Conservation (phyloP, 2,113 vertebrate species). For the Coracopsis vasa region DNA sequence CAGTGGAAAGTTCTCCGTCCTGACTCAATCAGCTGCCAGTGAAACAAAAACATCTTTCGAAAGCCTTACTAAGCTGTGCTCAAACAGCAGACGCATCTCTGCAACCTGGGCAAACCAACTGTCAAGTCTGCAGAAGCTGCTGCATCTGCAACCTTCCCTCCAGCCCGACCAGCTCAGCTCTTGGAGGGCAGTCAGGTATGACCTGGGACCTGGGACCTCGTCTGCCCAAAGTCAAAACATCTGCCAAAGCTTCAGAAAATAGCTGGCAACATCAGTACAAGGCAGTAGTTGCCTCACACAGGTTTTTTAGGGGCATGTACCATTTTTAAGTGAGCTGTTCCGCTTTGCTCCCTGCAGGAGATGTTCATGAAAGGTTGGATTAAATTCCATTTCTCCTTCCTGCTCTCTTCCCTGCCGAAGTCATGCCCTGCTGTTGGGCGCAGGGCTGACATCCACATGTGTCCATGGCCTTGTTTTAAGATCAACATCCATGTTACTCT, state of each 20-base stretch:
- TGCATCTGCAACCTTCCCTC: not conserved
- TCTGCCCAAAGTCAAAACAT: not conserved
- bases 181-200: rapidly evolving
- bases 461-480: not conserved
- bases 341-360: not conserved
- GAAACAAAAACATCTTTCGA: not conserved
- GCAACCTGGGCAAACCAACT: not conserved
- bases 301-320: not conserved
- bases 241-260: not conserved
- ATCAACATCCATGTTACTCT: not conserved
- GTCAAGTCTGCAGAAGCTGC: not conserved
- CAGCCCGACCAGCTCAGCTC: not conserved
- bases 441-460: rapidly evolving
- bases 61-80: not conserved
- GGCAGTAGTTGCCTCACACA: not conserved
- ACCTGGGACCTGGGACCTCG: not conserved
- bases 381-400: not conserved
- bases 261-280: not conserved
- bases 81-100: rapidly evolving
- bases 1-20: not conserved
- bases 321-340: not conserved
- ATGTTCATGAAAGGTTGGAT: not conserved
- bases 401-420: not conserved
- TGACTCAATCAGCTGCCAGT: not conserved
- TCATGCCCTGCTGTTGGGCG: rapidly evolving